A percentile compares a stretch with the other conserved stretches of the same genome.
Conservation (phyloP, 2,888 invertebrate genomes). For the Apamea epomidion region DNA sequence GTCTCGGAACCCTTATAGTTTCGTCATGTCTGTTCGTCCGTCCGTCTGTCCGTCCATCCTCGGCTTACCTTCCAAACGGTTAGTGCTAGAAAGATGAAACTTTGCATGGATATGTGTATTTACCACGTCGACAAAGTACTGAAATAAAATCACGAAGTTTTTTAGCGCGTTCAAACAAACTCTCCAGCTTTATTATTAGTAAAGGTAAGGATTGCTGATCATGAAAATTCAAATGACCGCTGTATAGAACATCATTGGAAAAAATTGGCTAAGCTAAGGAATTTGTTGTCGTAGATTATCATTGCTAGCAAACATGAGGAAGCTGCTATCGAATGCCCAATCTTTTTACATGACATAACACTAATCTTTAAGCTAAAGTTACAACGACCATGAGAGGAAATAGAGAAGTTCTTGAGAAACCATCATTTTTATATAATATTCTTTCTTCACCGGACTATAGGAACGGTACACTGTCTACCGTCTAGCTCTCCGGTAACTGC, state of each 20-base stretch:
- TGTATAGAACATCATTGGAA: not conserved
- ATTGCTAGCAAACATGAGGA: not conserved
- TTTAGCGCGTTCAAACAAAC: not conserved
- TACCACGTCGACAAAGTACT: no score
- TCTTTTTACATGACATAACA: not conserved
- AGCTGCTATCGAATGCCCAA: not conserved
- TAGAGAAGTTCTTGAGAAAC: not conserved
- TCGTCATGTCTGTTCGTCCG: no score
- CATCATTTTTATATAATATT: not conserved
- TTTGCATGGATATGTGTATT: no score
- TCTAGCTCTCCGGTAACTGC: not conserved
- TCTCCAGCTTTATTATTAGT: not conserved
- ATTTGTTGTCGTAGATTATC: not conserved
- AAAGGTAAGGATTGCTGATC: no score
- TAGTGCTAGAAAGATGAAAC: no score
- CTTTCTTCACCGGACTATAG: not conserved
- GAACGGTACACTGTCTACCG: not conserved
- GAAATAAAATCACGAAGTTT: no score
- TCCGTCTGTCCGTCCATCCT: no score
- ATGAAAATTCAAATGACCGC: not conserved
- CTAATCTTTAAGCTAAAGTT: not conserved
- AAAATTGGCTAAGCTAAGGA: not conserved
- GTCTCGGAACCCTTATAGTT: no score
- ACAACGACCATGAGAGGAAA: not conserved
- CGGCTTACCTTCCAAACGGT: no score